Evolutionary conservation across 2,113 vertebrate genomes (phyloP), one percentile per base, ranked within the genome.

Genomic region (Nyctereutes procyonoides): DNA sequence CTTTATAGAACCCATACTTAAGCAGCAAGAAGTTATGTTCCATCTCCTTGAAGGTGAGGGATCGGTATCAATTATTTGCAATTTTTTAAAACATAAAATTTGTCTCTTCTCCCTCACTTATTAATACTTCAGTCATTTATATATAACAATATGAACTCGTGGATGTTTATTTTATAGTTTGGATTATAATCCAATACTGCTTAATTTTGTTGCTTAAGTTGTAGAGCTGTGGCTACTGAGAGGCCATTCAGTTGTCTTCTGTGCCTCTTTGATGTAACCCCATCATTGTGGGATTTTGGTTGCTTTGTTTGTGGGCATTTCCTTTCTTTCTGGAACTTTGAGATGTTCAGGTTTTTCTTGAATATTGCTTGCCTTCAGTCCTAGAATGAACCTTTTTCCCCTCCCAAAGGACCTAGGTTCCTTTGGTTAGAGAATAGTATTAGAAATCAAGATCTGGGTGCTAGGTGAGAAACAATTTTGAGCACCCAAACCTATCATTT

Each of bases 141-240:
- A 20, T 82, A 26, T 82, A 79, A 24, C 1, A 63, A 3, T 84
- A 43, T 90, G 17, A 1, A 22, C 20, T 92, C 38, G 8, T 22
- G 1, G 15, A n/a, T 86, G 3, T 91, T 79, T 43, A 48, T 88
- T 65, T 84, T 84, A 13, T 22, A 15, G 5, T 88, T 93, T 77
- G n/a, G 26, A 12, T 69, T 69, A 3, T 63, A n/a, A 73, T 43
- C 14, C 8, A 88, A 77, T 71, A 13, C 10, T 88, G 2, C 24
- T 94, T 94, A 69, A 84, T 69, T 95, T 88, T 86, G 35, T 82
- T 93, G 17, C 7, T 79, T 58, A 48, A 63, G 24, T 87, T 88
- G 22, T 67, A 3, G 8, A 67, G 4, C 38, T 74, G 69, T 85
- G 19, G 9, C 19, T 24, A 1, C 12, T 53, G 13, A 6, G 7